Percentiles rank a stretch among this genome's conserved stretches.
These are phyloP conservation scores for Clistopyga incitator DNA, from an alignment of 2,888 invertebrate species.

Conservation along the genomic window DNA sequence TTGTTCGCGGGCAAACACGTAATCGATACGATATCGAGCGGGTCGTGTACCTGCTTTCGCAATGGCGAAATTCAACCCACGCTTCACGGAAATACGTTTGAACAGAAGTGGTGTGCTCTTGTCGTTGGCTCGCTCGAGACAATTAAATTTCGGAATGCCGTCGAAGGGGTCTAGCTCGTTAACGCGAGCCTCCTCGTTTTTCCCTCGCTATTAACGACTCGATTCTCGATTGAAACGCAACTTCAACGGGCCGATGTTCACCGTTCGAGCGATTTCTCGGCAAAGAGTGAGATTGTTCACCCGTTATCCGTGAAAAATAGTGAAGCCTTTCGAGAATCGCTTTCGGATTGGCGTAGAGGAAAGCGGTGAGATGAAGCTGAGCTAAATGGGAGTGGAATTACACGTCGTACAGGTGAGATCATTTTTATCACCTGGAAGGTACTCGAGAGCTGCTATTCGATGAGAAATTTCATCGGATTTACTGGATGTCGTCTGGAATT, in stretches of 20 bases:
- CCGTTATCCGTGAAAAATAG: constrained; percentile 19
- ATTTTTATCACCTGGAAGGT: constrained; percentile 31
- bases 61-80: constrained; percentile 27
- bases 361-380: constrained; percentile 46
- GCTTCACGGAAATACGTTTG: constrained; percentile 36
- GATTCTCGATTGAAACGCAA: constrained; percentile 49
- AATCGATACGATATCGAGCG: constrained; percentile 6
- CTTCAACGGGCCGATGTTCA: constrained; percentile 4
- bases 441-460: constrained; percentile 37
- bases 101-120: constrained; percentile 28
- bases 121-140: constrained; percentile 45
- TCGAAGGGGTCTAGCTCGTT: constrained; percentile 54
- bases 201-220: constrained; percentile 62
- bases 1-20: not conserved
- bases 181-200: constrained; percentile 44
- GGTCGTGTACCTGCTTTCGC: not conserved
- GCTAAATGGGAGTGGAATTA: constrained; percentile 49
- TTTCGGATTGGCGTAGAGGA: constrained; percentile 44
- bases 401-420: constrained; percentile 61
- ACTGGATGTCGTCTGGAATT: not conserved
- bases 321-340: constrained; percentile 49
- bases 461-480: constrained; percentile 13
- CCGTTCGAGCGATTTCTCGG: constrained; percentile 5
- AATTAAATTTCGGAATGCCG: constrained; percentile 61
- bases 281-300: constrained; percentile 21